These are phyloP conservation scores for Neoarius graeffei DNA, from an alignment of 2,113 vertebrate genomes.

Conservation along the genomic window DNA sequence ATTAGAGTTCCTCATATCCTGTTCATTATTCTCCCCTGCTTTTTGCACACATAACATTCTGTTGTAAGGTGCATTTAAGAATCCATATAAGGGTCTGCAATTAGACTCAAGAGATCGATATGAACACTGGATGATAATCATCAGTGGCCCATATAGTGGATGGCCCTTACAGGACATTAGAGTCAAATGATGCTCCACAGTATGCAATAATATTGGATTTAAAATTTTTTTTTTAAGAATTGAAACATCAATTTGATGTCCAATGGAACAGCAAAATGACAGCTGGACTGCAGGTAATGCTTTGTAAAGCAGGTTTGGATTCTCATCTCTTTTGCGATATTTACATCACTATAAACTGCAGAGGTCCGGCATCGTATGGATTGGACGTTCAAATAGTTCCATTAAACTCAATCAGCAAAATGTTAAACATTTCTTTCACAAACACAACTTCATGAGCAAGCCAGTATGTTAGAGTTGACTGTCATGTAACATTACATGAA, in stretches of 20 bases:
- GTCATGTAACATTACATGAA: no score
- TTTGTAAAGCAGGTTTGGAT: slow-evolving; percentile 25
- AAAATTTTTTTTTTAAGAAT: slow-evolving; percentile 45
- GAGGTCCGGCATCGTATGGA: background rate
- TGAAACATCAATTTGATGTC: slow-evolving; percentile 56
- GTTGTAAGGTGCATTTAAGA: background rate
- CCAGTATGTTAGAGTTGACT: background rate
- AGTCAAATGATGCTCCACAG: background rate
- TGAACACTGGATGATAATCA: background rate
- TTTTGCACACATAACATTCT: background rate
- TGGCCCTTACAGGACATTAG: background rate
- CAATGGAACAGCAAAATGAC: slow-evolving; percentile 43
- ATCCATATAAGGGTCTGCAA: background rate
- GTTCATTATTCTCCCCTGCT: background rate
- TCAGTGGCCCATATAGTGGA: background rate
- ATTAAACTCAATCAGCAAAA: background rate
- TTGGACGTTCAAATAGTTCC: background rate
- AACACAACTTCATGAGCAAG: background rate
- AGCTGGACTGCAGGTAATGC: slow-evolving; percentile 49
- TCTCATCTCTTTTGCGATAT: background rate
- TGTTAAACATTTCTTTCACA: background rate
- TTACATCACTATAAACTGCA: slow-evolving; percentile 36
- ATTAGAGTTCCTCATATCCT: background rate
- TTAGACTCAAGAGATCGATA: background rate
- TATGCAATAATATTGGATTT: slow-evolving; percentile 51